A percentile compares a stretch with the other conserved stretches of the same genome.
Conservation (phyloP, 2,113 vertebrate species). For the Acrocephalus arundinaceus region DNA sequence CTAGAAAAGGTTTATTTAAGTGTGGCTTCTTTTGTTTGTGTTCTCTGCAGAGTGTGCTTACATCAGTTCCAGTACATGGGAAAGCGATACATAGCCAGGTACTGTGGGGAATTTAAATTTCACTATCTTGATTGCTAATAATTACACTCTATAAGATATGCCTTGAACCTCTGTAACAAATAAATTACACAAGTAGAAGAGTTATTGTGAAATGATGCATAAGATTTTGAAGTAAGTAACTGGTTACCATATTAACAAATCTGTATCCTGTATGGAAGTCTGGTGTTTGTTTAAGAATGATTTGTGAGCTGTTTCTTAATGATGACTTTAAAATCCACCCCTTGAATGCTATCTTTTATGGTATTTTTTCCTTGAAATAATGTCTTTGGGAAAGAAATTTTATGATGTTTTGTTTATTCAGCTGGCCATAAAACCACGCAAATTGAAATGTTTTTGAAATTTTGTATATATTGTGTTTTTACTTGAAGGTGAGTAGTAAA, state of each 20-base stretch:
- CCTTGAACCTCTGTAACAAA: neutral
- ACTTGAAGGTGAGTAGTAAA: neutral
- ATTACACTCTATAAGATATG: neutral
- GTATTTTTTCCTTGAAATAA: neutral
- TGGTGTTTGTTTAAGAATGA: neutral
- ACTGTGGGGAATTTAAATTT: conserved; percentile 71
- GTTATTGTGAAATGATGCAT: neutral
- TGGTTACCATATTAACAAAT: neutral
- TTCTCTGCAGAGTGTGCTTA: conserved; percentile 87
- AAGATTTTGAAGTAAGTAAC: neutral
- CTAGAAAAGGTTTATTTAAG: neutral
- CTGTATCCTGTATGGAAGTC: neutral
- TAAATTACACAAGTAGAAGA: neutral
- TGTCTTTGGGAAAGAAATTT: neutral
- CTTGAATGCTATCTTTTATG: neutral
- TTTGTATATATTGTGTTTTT: neutral
- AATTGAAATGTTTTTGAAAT: neutral
- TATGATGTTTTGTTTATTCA: neutral
- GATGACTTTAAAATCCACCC: neutral
- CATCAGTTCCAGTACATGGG: conserved; percentile 99
- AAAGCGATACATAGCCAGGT: conserved; percentile 97
- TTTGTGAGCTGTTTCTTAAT: neutral
- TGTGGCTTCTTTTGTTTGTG: conserved; percentile 15
- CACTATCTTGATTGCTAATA: neutral
- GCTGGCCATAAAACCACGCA: neutral